Evolutionary conservation across 2,113 vertebrate genomes (phyloP), one percentile per base, ranked within the genome.

Genomic region (Notechis scutatus): DNA sequence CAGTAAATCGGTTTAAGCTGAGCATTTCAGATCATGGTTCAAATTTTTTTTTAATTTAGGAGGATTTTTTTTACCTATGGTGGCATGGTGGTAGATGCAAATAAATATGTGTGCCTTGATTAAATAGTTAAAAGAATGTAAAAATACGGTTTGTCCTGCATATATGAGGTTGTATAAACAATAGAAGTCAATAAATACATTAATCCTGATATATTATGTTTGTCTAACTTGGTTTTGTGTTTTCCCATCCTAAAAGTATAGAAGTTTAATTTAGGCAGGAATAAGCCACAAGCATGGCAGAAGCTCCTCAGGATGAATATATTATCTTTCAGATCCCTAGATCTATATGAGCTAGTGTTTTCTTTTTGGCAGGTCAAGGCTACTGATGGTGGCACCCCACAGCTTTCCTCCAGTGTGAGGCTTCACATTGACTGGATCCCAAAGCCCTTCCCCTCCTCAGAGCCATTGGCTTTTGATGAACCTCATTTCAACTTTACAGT

Each of bases 371-470:
- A 99, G 99, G 97, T 99, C 55, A 98, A 98, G 97, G 99, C 99
- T 0, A 98, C 97, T 0, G 99, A 99, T 0, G 96, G 97, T 0
- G 99, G 99, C 91, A 98, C 94, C 91, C 98, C 99, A 0, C 90
- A 98, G 0, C 98, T 96, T 57, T 99, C 97, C 0, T 98, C 98
- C 61, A 99, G 98, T 0, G 96, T 99, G n/a, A 97, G 99, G 8
- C 98, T 99, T 0, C 98, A 99, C 97, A 97, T 99, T 0, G 98
- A 98, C 93, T 99, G 99, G 99, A 96, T 99, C 21, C 45, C 97
- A 4, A 96, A 61, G 90, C 98, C 98, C 0, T 88, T 96, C 11
- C 97, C 98, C 2, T 98, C 98, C 47, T 94, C 97, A 0, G 98
- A 99, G 21, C 97, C 97, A 0, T 97, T 99, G 89, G 96, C 97